phyloP scores from a whole-genome alignment of 2,888 invertebrate species.

The Sepioteuthis lessoniana region DNA sequence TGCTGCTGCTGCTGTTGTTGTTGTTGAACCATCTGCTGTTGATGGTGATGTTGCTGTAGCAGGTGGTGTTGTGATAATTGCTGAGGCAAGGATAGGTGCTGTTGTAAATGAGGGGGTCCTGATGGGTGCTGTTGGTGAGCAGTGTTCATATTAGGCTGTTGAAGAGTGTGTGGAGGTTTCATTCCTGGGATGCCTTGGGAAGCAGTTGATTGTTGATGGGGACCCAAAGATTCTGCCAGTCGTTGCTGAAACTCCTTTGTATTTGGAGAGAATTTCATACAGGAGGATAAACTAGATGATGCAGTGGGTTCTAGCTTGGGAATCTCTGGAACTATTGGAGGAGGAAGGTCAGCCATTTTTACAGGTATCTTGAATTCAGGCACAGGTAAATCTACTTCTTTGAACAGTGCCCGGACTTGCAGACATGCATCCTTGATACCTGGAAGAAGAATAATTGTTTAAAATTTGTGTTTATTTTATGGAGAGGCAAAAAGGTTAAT shows the following conservation, averaged over 20 bases:
- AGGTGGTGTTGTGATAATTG: slow-evolving; percentile 34
- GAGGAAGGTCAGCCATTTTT: slow-evolving; percentile 35
- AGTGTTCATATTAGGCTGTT: background rate
- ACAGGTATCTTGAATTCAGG: slow-evolving; percentile 42
- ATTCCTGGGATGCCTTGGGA: background rate
- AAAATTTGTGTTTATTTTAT: background rate
- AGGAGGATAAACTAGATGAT: slow-evolving; percentile 39
- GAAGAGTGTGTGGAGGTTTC: background rate
- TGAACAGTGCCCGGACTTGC: slow-evolving; percentile 46
- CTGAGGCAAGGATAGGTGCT: background rate
- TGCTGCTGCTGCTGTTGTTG: background rate
- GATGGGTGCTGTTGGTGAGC: background rate
- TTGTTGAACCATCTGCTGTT: background rate
- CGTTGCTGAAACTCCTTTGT: slow-evolving; percentile 38
- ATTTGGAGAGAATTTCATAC: slow-evolving; percentile 25
- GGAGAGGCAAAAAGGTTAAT: background rate
- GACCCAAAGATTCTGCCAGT: background rate
- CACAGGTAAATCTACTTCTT: slow-evolving; percentile 42
- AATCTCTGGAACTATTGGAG: slow-evolving; percentile 41
- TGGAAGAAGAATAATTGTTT: background rate
- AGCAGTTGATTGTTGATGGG: background rate
- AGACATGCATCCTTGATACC: slow-evolving; percentile 45
- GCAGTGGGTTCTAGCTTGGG: slow-evolving; percentile 36
- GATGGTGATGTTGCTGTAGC: background rate
- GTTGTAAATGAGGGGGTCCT: background rate